A percentile compares a stretch with the other conserved stretches of the same genome.
These are phyloP conservation scores for Bubalus kerabau DNA, from an alignment of 2,113 vertebrate species.

Conservation along the genomic window DNA sequence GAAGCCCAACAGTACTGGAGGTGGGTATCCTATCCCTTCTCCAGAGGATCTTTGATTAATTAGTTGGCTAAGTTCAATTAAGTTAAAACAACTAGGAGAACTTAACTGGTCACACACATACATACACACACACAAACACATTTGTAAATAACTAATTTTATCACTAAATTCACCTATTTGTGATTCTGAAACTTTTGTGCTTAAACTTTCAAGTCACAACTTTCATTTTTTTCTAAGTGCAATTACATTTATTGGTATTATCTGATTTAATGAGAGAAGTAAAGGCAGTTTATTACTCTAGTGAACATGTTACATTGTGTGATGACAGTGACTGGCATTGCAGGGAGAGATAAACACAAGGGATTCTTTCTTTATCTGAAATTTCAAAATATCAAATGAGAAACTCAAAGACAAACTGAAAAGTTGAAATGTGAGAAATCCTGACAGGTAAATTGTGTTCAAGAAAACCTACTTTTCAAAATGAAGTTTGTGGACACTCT, in stretches of 20 bases:
- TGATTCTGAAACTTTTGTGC: not conserved
- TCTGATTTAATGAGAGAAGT: not conserved
- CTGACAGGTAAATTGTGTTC: not conserved
- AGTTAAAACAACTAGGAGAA: not conserved
- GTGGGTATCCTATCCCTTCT: not conserved
- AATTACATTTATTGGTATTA: not conserved
- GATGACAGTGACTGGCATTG: not conserved
- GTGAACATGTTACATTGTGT: not conserved
- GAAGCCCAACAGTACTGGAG: not conserved
- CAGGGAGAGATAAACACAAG: not conserved
- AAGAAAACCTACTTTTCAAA: constrained; percentile 1
- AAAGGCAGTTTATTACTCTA: not conserved
- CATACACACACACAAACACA: not conserved
- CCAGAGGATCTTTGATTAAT: not conserved
- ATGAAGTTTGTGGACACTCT: not conserved
- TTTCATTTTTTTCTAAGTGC: not conserved
- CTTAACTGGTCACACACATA: not conserved
- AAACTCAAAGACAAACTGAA: constrained; percentile 2
- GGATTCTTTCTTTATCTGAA: not conserved
- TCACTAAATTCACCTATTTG: not conserved
- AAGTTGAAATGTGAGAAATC: not conserved
- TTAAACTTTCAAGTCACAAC: not conserved
- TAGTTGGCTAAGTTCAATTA: not conserved
- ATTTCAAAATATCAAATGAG: constrained; percentile 19
- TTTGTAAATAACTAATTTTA: constrained; percentile 13